phyloP scores from a whole-genome alignment of 2,113 vertebrate species.

The Onychostoma macrolepis region DNA sequence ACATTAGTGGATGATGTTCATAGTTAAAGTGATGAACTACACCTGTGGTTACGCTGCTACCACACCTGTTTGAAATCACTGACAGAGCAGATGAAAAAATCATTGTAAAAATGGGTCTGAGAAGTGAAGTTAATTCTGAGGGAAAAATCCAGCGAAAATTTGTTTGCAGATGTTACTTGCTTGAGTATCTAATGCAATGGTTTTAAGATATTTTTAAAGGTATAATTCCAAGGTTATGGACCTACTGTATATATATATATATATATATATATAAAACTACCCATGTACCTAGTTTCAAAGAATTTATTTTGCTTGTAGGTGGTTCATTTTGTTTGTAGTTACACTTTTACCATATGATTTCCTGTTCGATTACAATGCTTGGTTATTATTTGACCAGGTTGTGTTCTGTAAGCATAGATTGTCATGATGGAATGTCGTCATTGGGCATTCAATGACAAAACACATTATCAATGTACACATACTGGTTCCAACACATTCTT shows the following conservation, averaged over 20 bases:
- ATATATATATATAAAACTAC: background rate
- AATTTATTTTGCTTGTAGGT: background rate
- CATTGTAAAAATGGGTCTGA: background rate
- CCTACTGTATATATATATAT: no score
- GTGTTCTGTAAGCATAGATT: background rate
- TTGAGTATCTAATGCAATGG: background rate
- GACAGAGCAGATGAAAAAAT: background rate
- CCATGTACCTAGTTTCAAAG: background rate
- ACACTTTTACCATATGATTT: background rate
- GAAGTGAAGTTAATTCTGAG: background rate
- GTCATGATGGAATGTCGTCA: slow-evolving; percentile 17
- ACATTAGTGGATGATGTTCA: background rate
- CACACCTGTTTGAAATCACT: background rate
- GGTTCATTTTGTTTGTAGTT: background rate
- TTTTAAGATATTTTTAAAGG: background rate
- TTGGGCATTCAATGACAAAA: background rate
- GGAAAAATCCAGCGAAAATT: background rate
- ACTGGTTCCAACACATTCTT: slow-evolving; percentile 52
- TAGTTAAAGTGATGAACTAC: background rate
- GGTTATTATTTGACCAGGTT: background rate
- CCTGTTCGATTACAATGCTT: background rate
- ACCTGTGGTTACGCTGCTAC: background rate
- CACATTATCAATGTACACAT: slow-evolving; percentile 29
- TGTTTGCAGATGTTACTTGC: background rate
- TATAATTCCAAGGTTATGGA: background rate